Conservation (phyloP, 2,888 invertebrate genomes). For the Drosophila macrothrix region DNA sequence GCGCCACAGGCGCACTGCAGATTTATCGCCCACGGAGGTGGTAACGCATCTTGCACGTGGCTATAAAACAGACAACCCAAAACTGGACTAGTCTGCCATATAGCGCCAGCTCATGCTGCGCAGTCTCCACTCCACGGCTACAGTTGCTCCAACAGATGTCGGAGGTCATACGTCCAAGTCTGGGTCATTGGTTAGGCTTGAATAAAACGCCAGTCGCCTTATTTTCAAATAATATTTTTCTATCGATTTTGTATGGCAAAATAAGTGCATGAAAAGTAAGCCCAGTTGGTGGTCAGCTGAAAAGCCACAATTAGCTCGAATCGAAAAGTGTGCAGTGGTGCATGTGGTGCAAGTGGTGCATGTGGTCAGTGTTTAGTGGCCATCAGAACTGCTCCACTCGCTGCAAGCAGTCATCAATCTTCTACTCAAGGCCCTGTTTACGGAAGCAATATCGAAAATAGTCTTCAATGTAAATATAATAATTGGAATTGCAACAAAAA, state of each 20-base stretch:
- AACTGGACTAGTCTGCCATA: constrained; percentile 49
- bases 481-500: constrained; percentile 42
- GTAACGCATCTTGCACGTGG: constrained; percentile 61
- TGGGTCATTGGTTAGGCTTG: not conserved
- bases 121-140: not conserved
- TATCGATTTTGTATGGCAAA: not conserved
- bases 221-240: not conserved
- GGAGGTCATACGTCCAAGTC: constrained; percentile 1
- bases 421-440: constrained; percentile 50
- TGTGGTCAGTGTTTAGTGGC: constrained; percentile 30
- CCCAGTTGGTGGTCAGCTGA: constrained; percentile 33
- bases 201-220: not conserved
- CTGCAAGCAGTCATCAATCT: constrained; percentile 37
- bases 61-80: constrained; percentile 70
- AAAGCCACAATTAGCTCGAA: constrained; percentile 15
- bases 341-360: constrained; percentile 12
- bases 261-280: not conserved
- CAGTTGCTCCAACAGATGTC: constrained; percentile 39
- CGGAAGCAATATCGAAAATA: constrained; percentile 55
- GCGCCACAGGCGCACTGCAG: constrained; percentile 78
- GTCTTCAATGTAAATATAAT: constrained; percentile 58
- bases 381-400: constrained; percentile 3
- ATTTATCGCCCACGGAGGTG: constrained; percentile 83
- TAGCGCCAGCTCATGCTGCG: constrained; percentile 76
- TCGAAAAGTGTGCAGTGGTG: constrained; percentile 6